Conservation (phyloP, 2,113 vertebrate species). For the Tetrax tetrax region DNA sequence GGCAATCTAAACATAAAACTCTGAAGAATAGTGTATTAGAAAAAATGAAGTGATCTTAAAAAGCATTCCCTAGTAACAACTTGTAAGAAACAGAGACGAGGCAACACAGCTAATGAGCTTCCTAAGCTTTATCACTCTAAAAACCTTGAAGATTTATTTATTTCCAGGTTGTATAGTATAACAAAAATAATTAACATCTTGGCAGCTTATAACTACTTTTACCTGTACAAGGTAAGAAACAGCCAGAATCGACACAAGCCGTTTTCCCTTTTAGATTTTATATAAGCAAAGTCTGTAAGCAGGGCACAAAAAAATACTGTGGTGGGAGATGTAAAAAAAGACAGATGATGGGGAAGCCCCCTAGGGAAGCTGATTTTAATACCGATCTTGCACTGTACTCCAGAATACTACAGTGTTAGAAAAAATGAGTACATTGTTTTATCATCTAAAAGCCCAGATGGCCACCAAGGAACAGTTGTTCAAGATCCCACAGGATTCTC, state of each 20-base stretch:
- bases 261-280: background rate
- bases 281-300: background rate
- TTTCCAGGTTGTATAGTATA: background rate
- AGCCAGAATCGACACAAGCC: background rate
- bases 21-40: background rate
- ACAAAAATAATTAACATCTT: background rate
- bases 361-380: background rate
- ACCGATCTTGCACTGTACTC: background rate
- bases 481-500: background rate
- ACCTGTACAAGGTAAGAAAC: background rate
- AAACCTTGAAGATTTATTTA: background rate
- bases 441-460: background rate
- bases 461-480: background rate
- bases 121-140: background rate
- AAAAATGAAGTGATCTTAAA: background rate
- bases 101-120: background rate
- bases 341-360: background rate
- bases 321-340: background rate
- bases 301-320: background rate
- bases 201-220: background rate
- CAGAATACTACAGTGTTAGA: background rate
- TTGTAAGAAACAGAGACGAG: background rate
- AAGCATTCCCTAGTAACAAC: background rate
- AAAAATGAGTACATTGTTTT: background rate
- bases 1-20: background rate